Evolutionary conservation across 2,113 vertebrate genomes (phyloP).

Genomic region (Ailurus styani): DNA sequence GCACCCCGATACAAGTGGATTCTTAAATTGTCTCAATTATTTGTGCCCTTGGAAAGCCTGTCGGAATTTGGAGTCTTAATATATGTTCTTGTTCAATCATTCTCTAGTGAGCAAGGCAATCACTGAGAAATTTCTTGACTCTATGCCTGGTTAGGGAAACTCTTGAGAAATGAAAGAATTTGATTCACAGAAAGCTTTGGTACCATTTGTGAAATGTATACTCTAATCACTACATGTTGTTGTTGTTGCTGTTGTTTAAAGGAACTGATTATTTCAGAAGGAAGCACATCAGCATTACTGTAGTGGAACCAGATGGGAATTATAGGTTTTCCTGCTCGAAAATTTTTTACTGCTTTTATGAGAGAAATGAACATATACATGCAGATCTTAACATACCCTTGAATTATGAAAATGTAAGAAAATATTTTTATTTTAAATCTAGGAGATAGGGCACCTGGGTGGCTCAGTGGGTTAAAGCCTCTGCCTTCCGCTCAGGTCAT

Average conservation of each 20-base stretch:
- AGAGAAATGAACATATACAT: not conserved
- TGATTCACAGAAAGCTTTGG: constrained; percentile 69
- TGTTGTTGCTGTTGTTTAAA: not conserved
- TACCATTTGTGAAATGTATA: constrained; percentile 51
- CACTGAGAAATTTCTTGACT: constrained; percentile 67
- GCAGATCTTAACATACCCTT: not conserved
- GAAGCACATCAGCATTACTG: constrained; percentile 20
- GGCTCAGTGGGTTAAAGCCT: no score
- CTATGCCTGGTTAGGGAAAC: constrained; percentile 58
- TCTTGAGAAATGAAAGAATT: constrained; percentile 64
- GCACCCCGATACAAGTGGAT: not conserved
- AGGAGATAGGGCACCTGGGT: no score
- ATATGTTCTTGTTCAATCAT: constrained; percentile 22
- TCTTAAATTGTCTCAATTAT: constrained; percentile 36
- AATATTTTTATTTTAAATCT: constrained; percentile 17
- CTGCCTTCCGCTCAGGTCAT: no score
- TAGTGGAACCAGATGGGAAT: constrained; percentile 9
- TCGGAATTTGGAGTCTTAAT: not conserved
- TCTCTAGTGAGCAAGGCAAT: constrained; percentile 55
- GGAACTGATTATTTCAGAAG: constrained; percentile 56
- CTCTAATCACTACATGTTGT: constrained; percentile 54
- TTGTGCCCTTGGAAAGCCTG: not conserved
- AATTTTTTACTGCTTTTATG: not conserved
- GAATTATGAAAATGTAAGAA: not conserved
- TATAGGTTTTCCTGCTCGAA: not conserved